These are phyloP conservation scores for Alectura lathami DNA, from an alignment of 2,113 vertebrate species.

Conservation along the genomic window DNA sequence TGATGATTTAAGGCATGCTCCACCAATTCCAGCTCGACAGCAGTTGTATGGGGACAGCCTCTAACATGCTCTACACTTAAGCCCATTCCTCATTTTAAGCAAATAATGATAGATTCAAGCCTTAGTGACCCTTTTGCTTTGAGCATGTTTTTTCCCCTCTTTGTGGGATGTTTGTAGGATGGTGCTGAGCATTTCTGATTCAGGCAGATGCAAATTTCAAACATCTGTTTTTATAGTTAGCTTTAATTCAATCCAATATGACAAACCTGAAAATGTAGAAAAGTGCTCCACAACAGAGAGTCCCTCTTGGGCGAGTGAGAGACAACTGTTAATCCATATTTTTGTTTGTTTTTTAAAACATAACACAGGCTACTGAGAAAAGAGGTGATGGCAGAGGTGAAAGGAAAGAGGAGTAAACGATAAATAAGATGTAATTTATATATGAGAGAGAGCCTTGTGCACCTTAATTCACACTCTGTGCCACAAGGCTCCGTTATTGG, in stretches of 20 bases:
- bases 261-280: not conserved
- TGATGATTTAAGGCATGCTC: not conserved
- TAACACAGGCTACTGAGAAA: not conserved
- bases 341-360: not conserved
- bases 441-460: not conserved
- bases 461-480: conserved; percentile 96
- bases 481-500: conserved; percentile 87
- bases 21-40: not conserved
- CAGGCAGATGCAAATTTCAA: not conserved
- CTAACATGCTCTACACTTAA: not conserved
- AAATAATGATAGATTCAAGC: not conserved
- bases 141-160: not conserved
- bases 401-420: not conserved
- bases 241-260: not conserved
- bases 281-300: not conserved
- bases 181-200: not conserved
- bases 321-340: not conserved
- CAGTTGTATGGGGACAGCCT: not conserved
- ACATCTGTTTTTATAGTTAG: not conserved
- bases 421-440: not conserved
- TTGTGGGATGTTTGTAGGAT: not conserved
- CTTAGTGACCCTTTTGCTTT: not conserved
- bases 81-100: not conserved
- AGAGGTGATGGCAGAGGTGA: not conserved
- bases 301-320: not conserved